Percentiles rank a stretch among this genome's conserved stretches.
Conservation (phyloP, 2,113 vertebrate species). For the Dolichotis patagonum region DNA sequence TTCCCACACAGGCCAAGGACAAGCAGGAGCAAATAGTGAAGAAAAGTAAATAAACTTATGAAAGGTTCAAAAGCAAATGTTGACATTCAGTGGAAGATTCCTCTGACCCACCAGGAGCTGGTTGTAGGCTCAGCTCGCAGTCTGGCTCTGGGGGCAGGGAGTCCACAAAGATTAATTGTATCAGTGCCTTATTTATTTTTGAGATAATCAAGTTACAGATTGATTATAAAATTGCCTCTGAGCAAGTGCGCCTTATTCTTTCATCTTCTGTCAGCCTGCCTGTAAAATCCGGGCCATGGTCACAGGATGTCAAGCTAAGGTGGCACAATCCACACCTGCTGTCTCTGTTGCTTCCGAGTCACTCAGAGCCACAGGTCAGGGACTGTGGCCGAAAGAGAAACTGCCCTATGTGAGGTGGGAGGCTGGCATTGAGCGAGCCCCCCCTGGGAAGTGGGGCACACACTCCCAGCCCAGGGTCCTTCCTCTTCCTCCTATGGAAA, state of each 20-base stretch:
- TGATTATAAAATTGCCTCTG: slow-evolving; percentile 64
- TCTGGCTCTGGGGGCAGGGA: not conserved
- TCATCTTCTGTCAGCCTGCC: not conserved
- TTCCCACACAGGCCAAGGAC: slow-evolving; percentile 83
- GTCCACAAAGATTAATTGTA: not conserved
- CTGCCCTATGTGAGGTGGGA: not conserved
- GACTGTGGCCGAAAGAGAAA: not conserved
- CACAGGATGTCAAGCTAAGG: not conserved
- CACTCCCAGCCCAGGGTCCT: accelerated
- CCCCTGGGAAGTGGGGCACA: not conserved
- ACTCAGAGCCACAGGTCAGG: no score
- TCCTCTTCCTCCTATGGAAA: not conserved
- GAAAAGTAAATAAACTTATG: slow-evolving; percentile 2
- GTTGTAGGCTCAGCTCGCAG: not conserved
- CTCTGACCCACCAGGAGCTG: slow-evolving; percentile 10
- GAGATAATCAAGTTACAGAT: not conserved
- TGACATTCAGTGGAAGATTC: slow-evolving; percentile 74
- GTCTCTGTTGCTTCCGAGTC: accelerated
- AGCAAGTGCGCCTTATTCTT: slow-evolving; percentile 43
- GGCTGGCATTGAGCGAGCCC: not conserved
- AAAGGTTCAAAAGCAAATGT: slow-evolving; percentile 67
- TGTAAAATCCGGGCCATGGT: not conserved
- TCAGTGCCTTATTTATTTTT: not conserved
- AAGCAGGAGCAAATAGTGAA: slow-evolving; percentile 82
- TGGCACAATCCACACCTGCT: accelerated